Evolutionary conservation across 2,113 vertebrate species (phyloP).

Genomic region (Pogona vitticeps): DNA sequence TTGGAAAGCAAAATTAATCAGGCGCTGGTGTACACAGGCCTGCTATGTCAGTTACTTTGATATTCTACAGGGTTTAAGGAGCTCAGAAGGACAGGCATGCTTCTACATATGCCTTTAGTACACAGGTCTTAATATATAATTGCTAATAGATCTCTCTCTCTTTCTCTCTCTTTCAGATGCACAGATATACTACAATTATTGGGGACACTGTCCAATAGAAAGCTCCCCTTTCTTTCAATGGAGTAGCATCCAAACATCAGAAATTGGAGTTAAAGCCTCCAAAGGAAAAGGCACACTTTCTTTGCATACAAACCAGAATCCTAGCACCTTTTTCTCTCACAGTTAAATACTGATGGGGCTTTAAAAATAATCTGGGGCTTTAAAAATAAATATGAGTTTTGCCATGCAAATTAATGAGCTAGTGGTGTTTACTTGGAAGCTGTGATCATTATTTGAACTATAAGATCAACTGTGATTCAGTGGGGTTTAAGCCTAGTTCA

Average conservation of each 20-base stretch:
- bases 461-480: not conserved
- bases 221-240: not conserved
- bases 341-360: not conserved
- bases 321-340: not conserved
- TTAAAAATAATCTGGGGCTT: not conserved
- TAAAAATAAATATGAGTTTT: constrained; percentile 7
- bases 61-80: not conserved
- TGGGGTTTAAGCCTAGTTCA: not conserved
- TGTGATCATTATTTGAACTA: not conserved
- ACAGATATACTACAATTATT: not conserved
- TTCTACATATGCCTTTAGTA: not conserved
- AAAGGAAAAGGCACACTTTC: too few species aligned
- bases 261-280: too few species aligned
- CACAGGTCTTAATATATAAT: too few species aligned
- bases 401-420: not conserved
- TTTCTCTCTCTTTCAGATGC: not conserved
- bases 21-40: not conserved
- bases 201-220: not conserved
- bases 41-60: not conserved
- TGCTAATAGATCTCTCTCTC: not conserved
- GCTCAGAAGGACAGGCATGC: not conserved
- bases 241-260: too few species aligned
- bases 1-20: constrained; percentile 41
- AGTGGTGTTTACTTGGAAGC: not conserved
- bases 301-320: not conserved